Evolutionary conservation across 2,797 vertebrate species (phyloP).

Genomic region (Sparus aurata): DNA sequence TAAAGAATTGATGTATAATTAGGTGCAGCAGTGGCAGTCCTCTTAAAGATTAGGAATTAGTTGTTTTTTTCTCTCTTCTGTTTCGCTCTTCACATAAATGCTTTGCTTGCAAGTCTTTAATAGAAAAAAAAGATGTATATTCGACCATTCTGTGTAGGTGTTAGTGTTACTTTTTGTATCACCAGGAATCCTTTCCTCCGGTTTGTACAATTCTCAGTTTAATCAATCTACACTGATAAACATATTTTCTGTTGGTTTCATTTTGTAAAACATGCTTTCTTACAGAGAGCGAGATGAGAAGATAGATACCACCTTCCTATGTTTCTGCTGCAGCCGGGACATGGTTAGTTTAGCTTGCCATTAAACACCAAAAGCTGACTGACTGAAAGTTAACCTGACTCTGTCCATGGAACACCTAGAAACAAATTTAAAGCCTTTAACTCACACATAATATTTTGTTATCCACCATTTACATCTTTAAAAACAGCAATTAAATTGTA

Average conservation of each 20-base stretch:
- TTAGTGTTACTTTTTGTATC: constrained; percentile 15
- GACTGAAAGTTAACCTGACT: too few species aligned
- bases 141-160: neutral
- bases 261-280: neutral
- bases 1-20: constrained; percentile 53
- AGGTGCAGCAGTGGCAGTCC: constrained; percentile 29
- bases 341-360: neutral
- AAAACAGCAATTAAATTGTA: too few species aligned
- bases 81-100: constrained; percentile 34
- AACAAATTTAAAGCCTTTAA: neutral
- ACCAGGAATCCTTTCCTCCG: neutral
- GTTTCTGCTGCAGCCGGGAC: neutral
- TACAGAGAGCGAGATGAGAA: neutral
- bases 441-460: neutral
- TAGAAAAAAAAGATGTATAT: constrained; percentile 27
- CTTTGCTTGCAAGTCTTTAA: constrained; percentile 31
- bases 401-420: too few species aligned
- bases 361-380: too few species aligned
- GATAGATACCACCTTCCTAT: neutral
- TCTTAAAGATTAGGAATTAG: constrained; percentile 31
- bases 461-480: neutral
- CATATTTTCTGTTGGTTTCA: neutral
- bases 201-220: neutral
- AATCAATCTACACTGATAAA: neutral
- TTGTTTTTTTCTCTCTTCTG: constrained; percentile 21